Evolutionary conservation across 2,113 vertebrate genomes (phyloP), one percentile per base, ranked within the genome.

Genomic region (Grammatotria lemairii): DNA sequence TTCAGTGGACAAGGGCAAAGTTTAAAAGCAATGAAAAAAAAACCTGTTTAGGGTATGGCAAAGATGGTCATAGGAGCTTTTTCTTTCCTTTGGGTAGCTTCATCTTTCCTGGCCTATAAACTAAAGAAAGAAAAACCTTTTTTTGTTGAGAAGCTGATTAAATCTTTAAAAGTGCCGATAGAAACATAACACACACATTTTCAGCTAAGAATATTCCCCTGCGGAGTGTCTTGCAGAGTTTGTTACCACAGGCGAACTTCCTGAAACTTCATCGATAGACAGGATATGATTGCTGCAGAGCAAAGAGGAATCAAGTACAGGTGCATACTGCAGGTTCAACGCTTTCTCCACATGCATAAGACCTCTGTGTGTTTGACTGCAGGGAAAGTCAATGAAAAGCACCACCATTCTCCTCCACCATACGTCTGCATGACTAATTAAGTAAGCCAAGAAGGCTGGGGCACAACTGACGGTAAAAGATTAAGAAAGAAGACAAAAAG

Each of bases 391-490:
- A 83, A 80, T 40, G 86, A 85, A 90, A 87, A 60, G 11, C 80
- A 89, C 78, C 81, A 70, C 80, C 81, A 80, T 88, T 93, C 90
- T 91, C 84, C 80, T 83, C 12, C 80, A 93, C 87, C 92, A 11
- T 88, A 87, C 86, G 89, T 90, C 91, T 84, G 92, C 92, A 92
- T 94, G 80, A 84, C 88, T 94, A 94, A 95, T 95, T 88, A 94
- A 91, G 94, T 94, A 95, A 95, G 83, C 28, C 81, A 90, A 95
- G 94, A 92, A 88, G 94, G 85, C 91, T 85, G 84, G 84, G 88
- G 82, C 85, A 58, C 11, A 54, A 89, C 90, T 85, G 9, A 16
- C 5, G 2, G 70, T 81, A 81, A 83, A 81, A 93, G 91, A 92
- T 92, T 90, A 88, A 47, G 85, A 88, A 70, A 84, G 82, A 60